A percentile compares a stretch with the other conserved stretches of the same genome.
Evolutionary conservation across 2,113 vertebrate species (phyloP).

Genomic region (Stigmatopora nigra): DNA sequence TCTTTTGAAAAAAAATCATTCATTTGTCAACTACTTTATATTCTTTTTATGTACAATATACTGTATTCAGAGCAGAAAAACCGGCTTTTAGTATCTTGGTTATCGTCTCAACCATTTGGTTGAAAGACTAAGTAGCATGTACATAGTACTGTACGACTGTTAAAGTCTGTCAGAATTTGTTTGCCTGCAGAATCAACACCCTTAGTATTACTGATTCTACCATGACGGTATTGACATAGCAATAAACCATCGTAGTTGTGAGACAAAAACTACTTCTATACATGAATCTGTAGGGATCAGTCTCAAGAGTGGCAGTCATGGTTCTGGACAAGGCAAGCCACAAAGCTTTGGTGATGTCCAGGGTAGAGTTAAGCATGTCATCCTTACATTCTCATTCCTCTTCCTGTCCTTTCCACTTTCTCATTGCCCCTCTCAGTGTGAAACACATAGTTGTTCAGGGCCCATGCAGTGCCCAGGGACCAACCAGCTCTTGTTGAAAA

Average conservation of each 20-base stretch:
- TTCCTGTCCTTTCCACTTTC: conserved; percentile 39
- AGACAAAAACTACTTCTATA: not conserved
- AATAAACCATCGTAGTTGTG: not conserved
- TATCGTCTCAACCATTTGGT: too few species aligned
- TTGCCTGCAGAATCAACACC: too few species aligned
- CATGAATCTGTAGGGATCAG: not conserved
- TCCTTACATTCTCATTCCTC: conserved; percentile 35
- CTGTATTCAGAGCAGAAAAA: too few species aligned
- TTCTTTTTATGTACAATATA: too few species aligned
- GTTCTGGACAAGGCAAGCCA: conserved; percentile 18
- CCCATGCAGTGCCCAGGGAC: conserved; percentile 50
- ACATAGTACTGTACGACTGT: too few species aligned
- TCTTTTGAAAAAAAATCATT: too few species aligned
- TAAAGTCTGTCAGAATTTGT: too few species aligned
- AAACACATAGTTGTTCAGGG: conserved; percentile 44
- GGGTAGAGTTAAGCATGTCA: conserved; percentile 53
- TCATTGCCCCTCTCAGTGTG: conserved; percentile 56
- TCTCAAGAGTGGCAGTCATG: conserved; percentile 27
- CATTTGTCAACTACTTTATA: too few species aligned
- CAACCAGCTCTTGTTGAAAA: conserved; percentile 43
- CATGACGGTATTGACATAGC: not conserved
- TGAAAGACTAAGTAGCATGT: too few species aligned
- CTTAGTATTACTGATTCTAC: not conserved
- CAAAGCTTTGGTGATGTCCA: conserved; percentile 40
- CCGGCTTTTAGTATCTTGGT: too few species aligned